A percentile compares a stretch with the other conserved stretches of the same genome.
These are phyloP conservation scores for Abscondita cerata DNA, from an alignment of 2,888 invertebrate genomes.

Conservation along the genomic window DNA sequence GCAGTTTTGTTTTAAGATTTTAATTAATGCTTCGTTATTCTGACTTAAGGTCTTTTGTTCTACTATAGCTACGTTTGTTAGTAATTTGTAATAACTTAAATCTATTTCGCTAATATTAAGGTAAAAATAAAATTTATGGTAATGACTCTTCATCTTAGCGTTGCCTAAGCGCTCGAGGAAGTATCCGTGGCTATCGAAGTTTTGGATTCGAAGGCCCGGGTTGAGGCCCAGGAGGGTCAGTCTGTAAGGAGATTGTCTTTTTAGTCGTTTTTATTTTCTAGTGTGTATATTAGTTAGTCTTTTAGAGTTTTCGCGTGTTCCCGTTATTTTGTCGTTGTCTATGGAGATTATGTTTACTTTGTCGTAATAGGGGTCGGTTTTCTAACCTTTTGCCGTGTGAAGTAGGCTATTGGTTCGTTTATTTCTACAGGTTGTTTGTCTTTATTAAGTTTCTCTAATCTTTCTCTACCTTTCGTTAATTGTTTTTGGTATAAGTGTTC, in stretches of 20 bases:
- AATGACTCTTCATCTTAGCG: slow-evolving; percentile 28
- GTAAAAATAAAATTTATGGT: slow-evolving; percentile 41
- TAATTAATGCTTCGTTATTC: neutral
- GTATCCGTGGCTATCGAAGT: slow-evolving; percentile 31
- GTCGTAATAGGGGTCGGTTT: slow-evolving; percentile 19
- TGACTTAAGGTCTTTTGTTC: neutral
- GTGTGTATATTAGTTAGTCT: slow-evolving; percentile 5
- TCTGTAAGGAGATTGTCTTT: slow-evolving; percentile 3
- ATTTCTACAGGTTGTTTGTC: slow-evolving; percentile 24
- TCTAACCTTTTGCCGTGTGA: slow-evolving; percentile 9
- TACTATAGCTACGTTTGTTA: slow-evolving; percentile 14
- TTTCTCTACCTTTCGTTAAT: slow-evolving; percentile 15
- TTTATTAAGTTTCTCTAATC: slow-evolving; percentile 17
- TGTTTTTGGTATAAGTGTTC: slow-evolving; percentile 23
- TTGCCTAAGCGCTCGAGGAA: slow-evolving; percentile 32
- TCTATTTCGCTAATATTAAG: slow-evolving; percentile 37
- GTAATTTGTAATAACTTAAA: slow-evolving; percentile 23
- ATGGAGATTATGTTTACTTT: slow-evolving; percentile 8
- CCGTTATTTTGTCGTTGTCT: neutral
- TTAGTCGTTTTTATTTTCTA: slow-evolving; percentile 14
- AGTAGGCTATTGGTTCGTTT: slow-evolving; percentile 24
- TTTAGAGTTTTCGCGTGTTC: slow-evolving; percentile 3
- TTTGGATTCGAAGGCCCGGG: slow-evolving; percentile 1
- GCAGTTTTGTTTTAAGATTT: slow-evolving; percentile 31
- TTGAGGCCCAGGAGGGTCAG: neutral